Evolutionary conservation across 2,797 vertebrate species (phyloP).

Genomic region (Microctenopoma lineatum): DNA sequence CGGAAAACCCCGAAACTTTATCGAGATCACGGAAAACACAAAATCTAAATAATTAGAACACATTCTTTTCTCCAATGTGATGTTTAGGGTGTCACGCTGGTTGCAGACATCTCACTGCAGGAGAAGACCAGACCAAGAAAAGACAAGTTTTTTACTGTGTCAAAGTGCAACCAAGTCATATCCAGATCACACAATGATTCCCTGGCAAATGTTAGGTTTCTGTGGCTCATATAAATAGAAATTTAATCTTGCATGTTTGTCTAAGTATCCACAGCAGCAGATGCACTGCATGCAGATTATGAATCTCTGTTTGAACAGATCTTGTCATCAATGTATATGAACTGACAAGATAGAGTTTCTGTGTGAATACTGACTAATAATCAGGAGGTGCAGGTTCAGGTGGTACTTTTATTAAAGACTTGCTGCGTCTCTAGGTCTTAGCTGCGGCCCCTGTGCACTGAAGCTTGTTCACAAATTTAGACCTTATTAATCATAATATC

Average conservation of each 20-base stretch:
- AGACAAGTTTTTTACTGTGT: conserved; percentile 43
- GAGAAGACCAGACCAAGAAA: neutral
- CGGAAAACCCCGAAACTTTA: neutral
- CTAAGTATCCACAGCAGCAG: conserved; percentile 83
- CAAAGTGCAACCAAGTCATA: conserved; percentile 55
- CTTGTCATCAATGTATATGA: conserved; percentile 80
- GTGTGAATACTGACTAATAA: conserved; percentile 74
- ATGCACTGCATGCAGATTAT: conserved; percentile 84
- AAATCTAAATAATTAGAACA: neutral
- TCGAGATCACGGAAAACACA: neutral
- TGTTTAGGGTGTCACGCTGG: conserved; percentile 15
- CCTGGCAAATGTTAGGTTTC: conserved; percentile 79
- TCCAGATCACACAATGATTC: conserved; percentile 74
- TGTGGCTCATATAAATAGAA: conserved; percentile 87
- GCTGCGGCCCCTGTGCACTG: conserved; percentile 27
- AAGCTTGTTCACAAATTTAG: conserved; percentile 33
- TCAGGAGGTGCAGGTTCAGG: conserved; percentile 60
- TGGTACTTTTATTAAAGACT: conserved; percentile 68
- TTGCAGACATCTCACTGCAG: no score
- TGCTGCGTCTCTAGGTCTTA: conserved; percentile 39
- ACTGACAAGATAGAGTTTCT: conserved; percentile 65
- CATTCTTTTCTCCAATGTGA: neutral
- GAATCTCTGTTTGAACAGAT: conserved; percentile 85
- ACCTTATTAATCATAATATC: conserved; percentile 42
- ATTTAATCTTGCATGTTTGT: conserved; percentile 89